A percentile compares a stretch with the other conserved stretches of the same genome.
Evolutionary conservation across 2,888 invertebrate species (phyloP).

Genomic region (Hyposoter didymator): DNA sequence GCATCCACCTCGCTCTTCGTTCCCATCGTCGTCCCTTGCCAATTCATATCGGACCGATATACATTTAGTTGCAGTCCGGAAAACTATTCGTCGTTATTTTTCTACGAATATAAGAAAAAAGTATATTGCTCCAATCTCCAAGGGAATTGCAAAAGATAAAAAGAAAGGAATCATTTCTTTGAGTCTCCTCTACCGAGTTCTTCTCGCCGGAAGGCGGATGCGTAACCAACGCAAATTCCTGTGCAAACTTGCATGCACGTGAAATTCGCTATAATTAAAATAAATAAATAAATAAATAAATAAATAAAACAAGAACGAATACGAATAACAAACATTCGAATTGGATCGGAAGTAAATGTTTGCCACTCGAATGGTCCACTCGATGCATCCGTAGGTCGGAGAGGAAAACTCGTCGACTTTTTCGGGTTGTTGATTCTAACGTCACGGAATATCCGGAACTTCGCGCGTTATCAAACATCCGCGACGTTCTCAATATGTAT

Average conservation of each 20-base stretch:
- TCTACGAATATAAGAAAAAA: background rate
- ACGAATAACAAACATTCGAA: background rate
- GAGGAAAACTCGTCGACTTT: constrained; percentile 24
- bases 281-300: background rate
- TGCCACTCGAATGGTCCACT: constrained; percentile 1
- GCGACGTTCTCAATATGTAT: background rate
- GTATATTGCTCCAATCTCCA: background rate
- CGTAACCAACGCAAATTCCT: no score
- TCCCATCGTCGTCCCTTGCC: constrained; percentile 1
- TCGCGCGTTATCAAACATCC: constrained; percentile 13
- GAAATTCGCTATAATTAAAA: no score
- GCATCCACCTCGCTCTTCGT: background rate
- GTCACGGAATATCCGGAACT: background rate
- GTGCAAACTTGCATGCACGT: no score
- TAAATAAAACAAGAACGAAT: background rate
- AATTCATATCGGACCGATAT: constrained; percentile 17
- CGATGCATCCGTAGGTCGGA: constrained; percentile 7
- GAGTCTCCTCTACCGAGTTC: background rate
- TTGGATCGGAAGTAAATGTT: background rate
- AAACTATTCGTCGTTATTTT: background rate
- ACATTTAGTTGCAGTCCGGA: background rate
- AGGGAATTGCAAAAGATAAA: background rate
- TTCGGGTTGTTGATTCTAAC: background rate
- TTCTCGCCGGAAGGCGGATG: no score
- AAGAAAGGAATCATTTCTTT: background rate